Conservation (phyloP, 2,888 invertebrate genomes). For the Dascillus cervinus region DNA sequence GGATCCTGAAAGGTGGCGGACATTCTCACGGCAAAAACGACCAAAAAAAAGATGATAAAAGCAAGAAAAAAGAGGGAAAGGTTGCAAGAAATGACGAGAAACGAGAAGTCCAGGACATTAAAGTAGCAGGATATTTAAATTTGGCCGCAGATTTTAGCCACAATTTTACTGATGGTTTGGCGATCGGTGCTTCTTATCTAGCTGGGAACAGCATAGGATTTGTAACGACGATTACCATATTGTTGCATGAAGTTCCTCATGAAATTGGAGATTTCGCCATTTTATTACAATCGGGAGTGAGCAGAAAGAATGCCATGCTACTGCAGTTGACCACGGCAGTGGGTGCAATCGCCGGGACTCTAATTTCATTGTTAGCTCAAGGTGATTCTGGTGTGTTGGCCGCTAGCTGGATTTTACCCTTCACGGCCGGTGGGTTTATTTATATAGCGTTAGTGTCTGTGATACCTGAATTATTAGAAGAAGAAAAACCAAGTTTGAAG, state of each 20-base stretch:
- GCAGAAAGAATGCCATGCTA: slow-evolving; percentile 87
- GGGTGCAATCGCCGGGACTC: slow-evolving; percentile 89
- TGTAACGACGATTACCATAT: slow-evolving; percentile 90
- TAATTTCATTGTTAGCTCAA: slow-evolving; percentile 77
- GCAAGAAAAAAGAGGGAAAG: slow-evolving; percentile 35
- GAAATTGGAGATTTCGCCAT: slow-evolving; percentile 99
- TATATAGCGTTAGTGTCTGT: slow-evolving; percentile 99
- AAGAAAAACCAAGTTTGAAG: slow-evolving; percentile 63
- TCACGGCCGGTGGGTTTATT: slow-evolving; percentile 99
- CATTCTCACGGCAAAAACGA: slow-evolving; percentile 55
- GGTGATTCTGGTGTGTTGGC: slow-evolving; percentile 63
- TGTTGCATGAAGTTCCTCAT: slow-evolving; percentile 98
- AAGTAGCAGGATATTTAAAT: slow-evolving; percentile 91
- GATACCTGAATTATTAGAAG: slow-evolving; percentile 92
- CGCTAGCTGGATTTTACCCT: slow-evolving; percentile 87
- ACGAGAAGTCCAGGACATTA: slow-evolving; percentile 50
- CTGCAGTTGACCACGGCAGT: slow-evolving; percentile 90
- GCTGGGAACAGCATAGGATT: slow-evolving; percentile 82
- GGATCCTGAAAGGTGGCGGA: slow-evolving; percentile 76
- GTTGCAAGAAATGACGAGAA: slow-evolving; percentile 37
- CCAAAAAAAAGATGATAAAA: slow-evolving; percentile 29
- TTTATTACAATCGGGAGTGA: slow-evolving; percentile 93
- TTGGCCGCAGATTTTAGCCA: slow-evolving; percentile 97
- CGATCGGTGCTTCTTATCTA: slow-evolving; percentile 95
- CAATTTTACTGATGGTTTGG: slow-evolving; percentile 98